A percentile compares a stretch with the other conserved stretches of the same genome.
Evolutionary conservation across 2,113 vertebrate genomes (phyloP).

Genomic region (Peromyscus californicus): DNA sequence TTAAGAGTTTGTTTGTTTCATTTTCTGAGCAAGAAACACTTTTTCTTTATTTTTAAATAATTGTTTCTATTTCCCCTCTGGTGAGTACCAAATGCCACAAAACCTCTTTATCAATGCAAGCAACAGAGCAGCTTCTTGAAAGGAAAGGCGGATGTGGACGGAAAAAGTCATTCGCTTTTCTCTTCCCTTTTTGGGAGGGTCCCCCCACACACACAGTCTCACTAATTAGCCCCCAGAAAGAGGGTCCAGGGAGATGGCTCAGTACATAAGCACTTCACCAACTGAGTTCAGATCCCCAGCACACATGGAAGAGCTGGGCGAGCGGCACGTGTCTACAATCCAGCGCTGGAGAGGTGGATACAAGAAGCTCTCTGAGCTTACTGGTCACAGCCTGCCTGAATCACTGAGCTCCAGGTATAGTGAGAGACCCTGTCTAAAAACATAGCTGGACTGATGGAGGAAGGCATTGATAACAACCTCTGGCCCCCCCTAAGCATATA

Average conservation of each 20-base stretch:
- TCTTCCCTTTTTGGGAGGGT: background rate
- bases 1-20: slow-evolving; percentile 44
- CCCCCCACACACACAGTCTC: background rate
- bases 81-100: slow-evolving; percentile 47
- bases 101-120: slow-evolving; percentile 53
- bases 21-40: slow-evolving; percentile 61
- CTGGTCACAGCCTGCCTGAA: background rate
- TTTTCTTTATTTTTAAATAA: slow-evolving; percentile 70
- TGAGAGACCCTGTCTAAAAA: background rate
- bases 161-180: background rate
- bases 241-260: background rate
- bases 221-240: background rate
- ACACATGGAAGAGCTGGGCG: background rate
- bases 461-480: background rate
- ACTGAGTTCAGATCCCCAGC: background rate
- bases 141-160: background rate
- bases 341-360: background rate
- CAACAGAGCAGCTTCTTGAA: slow-evolving; percentile 28
- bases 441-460: background rate
- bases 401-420: too few relatives aligned
- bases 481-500: background rate
- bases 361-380: background rate
- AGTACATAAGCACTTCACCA: background rate
- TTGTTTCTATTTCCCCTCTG: slow-evolving; percentile 59
- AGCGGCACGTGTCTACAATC: too few relatives aligned